Base-by-base conservation (phyloP, 1,140 invertebrate genomes). In the Heliconius nattereri region DNA sequence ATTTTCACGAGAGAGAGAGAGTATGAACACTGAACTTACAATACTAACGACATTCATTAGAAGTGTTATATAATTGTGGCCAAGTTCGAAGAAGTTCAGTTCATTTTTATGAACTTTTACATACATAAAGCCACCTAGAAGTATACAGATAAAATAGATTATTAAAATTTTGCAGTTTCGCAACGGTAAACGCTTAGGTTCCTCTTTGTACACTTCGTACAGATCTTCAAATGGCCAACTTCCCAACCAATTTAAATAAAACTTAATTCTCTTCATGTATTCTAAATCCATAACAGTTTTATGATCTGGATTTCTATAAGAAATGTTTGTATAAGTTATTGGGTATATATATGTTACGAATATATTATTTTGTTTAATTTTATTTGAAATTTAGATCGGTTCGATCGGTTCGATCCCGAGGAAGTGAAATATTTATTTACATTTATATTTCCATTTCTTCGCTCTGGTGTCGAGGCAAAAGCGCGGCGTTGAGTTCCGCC, bases 31-130 rank as follows among this genome's bases (percentile, higher is more conserved):
- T 29, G 2, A 29, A 79, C 75, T 78, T 78, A 84, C 84, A 75
- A 82, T 29, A 57, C 70, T 73, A 60, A 76, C 75, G 19, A 71
- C 23, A 75, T 60, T 82, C 71, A 85, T 75, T 23, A 84, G 73
- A 6, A 78, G 35, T 3, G 78, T 83, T 16, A 85, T 82, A 45
- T 85, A 85, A 45, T 29, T 79, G 23, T 84, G 84, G 3, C 83
- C 84, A 8, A 85, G 26, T 37, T 77, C 32, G 26, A 81, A 78
- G 37, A 85, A 84, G 70, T 73, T 79, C 2, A 78, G 78, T 20
- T 76, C 57, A 20, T 54, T 49, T n/a, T 57, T 54, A 71, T 84
- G 29, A 20, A 37, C 32, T 71, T 54, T 78, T 20, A 81, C 13
- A n/a, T 80, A 78, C 19, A 75, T 32, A 16, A 71, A 8, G 29